Conservation (phyloP, 2,888 invertebrate species). For the Nasonovia ribisnigri region DNA sequence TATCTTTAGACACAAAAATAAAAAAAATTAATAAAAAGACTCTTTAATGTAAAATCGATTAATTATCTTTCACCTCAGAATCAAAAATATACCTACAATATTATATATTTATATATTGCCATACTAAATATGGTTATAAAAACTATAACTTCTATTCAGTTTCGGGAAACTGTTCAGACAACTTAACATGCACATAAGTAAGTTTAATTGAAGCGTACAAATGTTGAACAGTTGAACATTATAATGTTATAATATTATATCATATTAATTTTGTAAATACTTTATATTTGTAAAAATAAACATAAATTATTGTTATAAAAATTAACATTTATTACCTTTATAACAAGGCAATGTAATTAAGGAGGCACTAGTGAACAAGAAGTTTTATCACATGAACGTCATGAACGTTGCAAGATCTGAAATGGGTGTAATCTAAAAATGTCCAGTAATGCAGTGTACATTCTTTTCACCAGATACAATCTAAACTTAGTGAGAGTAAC, state of each 20-base stretch:
- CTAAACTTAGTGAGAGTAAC: neutral
- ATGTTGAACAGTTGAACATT: neutral
- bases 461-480: neutral
- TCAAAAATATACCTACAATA: neutral
- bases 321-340: neutral
- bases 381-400: neutral
- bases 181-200: neutral
- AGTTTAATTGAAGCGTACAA: neutral
- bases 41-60: neutral
- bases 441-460: neutral
- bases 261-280: neutral
- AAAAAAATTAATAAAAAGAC: neutral
- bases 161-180: neutral
- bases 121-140: neutral
- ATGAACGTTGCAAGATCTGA: neutral
- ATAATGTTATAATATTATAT: neutral
- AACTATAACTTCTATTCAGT: neutral
- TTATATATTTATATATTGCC: too few species aligned
- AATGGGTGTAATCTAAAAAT: neutral
- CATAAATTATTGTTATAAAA: neutral
- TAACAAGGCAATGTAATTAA: neutral
- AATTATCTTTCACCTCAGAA: neutral
- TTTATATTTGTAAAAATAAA: neutral
- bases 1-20: neutral
- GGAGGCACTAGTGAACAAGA: neutral